A percentile compares a stretch with the other conserved stretches of the same genome.
phyloP scores from a whole-genome alignment of 2,797 vertebrate species.

The Labroides dimidiatus region DNA sequence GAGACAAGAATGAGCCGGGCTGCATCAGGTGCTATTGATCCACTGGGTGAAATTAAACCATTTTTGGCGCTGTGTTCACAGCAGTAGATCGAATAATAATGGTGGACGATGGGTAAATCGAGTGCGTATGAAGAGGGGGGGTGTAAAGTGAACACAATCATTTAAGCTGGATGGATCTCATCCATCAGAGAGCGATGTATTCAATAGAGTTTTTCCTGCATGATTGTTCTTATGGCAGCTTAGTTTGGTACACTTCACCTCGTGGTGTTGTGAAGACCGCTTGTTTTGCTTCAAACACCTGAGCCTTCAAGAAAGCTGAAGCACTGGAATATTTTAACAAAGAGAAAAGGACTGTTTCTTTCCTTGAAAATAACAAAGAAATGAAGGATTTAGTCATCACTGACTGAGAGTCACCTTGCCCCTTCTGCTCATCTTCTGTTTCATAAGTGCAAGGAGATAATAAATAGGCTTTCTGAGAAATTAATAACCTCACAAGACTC shows the following conservation, averaged over 20 bases:
- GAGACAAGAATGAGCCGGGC: constrained; percentile 66
- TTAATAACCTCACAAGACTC: constrained; percentile 50
- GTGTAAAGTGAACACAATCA: constrained; percentile 64
- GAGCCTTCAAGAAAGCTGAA: constrained; percentile 16
- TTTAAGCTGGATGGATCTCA: constrained; percentile 64
- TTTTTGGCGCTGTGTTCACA: constrained; percentile 70
- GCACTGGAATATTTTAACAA: neutral
- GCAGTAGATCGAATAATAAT: constrained; percentile 75
- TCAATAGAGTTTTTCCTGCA: constrained; percentile 32
- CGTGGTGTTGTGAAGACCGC: constrained; percentile 17
- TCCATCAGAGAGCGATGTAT: constrained; percentile 55
- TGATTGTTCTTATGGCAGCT: constrained; percentile 34
- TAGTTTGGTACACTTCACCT: constrained; percentile 1
- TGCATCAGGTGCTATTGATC: constrained; percentile 77
- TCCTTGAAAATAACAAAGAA: neutral
- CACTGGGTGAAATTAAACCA: constrained; percentile 71
- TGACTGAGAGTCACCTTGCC: constrained; percentile 28
- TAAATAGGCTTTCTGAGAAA: constrained; percentile 56
- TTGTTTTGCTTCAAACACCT: neutral
- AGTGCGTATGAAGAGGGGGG: constrained; percentile 38
- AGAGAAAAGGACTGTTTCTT: neutral
- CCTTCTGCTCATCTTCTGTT: constrained; percentile 4
- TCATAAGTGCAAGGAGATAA: constrained; percentile 35
- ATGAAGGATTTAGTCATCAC: neutral
- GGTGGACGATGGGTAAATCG: constrained; percentile 67